Base-by-base conservation (phyloP, 1,140 invertebrate genomes). In the Drosophila mayri region DNA sequence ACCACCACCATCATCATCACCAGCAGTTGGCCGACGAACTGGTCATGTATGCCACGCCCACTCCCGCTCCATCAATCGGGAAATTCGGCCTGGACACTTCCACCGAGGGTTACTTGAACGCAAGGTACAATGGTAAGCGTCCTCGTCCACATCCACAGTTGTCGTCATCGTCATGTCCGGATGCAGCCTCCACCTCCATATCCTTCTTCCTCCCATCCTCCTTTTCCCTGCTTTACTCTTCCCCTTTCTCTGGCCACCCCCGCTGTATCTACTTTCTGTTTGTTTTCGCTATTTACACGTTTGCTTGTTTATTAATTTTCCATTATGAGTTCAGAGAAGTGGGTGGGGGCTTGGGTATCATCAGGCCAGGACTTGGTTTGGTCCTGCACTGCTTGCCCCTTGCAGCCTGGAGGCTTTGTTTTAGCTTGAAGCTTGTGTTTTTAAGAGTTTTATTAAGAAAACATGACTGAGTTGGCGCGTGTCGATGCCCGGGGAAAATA, bases 41-140 rank as follows among this genome's bases (percentile, higher is more conserved):
- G 63, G 91, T 91, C 43, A 81, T 92, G 88, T 92, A 92, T 54
- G 79, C 84, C 65, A 70, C 90, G 52, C 90, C 82, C 71, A 59
- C 90, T 38, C 83, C 84, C 38, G 62, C 84, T 54, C 79, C 86
- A 16, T 72, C 90, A 38, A 92, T 92, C 74, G 85, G 82, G 8
- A 92, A 92, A 49, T 92, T 92, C 55, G 91, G 91, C 11, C 68
- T 92, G 72, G 91, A 92, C 79, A 87, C 85, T 50, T 85, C 91
- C 50, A 92, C 88, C 46, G 91, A 92, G 86, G 86, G 86, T 73
- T 92, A 92, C 84, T 80, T 92, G 70, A 92, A 88, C 84, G 82
- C 91, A 91, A 92, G 91, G 91, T 92, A 92, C 81, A 92, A 92
- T 81, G 91, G 91, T 92, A 90, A 92, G 91, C 84, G 75, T 81